Evolutionary conservation across 2,113 vertebrate species (phyloP).

Genomic region (Saccopteryx leptura): DNA sequence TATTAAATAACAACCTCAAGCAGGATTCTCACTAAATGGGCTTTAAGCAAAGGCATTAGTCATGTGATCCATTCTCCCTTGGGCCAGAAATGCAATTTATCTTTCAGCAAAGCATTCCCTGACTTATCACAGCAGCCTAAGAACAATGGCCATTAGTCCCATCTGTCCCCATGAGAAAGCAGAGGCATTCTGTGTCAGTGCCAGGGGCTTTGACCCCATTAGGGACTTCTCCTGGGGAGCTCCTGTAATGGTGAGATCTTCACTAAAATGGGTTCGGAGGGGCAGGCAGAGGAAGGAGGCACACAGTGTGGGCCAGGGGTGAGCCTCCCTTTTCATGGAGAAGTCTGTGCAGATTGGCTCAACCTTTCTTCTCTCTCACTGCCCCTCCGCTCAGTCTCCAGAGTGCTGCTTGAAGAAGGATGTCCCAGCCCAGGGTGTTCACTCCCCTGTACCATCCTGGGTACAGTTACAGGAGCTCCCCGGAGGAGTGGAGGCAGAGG

Average conservation of each 20-base stretch:
- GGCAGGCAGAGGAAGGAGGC: background rate
- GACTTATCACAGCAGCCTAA: conserved; percentile 29
- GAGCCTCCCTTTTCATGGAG: background rate
- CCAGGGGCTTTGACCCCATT: conserved; percentile 70
- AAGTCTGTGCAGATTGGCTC: background rate
- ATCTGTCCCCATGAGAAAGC: conserved; percentile 47
- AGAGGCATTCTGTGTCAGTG: background rate
- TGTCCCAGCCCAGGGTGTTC: too few relatives aligned
- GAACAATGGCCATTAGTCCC: conserved; percentile 68
- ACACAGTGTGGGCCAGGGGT: fast-evolving
- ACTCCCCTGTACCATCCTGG: background rate
- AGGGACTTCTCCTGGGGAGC: background rate
- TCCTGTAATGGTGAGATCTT: conserved; percentile 37
- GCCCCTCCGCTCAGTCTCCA: background rate
- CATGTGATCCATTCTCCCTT: conserved; percentile 62
- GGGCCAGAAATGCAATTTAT: conserved; percentile 71
- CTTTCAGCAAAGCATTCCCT: conserved; percentile 67
- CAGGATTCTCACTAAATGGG: conserved; percentile 74
- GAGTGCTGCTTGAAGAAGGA: background rate
- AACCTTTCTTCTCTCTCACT: background rate
- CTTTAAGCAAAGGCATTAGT: conserved; percentile 70
- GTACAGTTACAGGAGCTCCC: background rate
- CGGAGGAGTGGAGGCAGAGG: background rate
- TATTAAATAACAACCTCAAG: conserved; percentile 53
- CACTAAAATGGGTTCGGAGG: background rate